Evolutionary conservation across 1,140 invertebrate genomes (phyloP).

Genomic region (Charaxes varanes): DNA sequence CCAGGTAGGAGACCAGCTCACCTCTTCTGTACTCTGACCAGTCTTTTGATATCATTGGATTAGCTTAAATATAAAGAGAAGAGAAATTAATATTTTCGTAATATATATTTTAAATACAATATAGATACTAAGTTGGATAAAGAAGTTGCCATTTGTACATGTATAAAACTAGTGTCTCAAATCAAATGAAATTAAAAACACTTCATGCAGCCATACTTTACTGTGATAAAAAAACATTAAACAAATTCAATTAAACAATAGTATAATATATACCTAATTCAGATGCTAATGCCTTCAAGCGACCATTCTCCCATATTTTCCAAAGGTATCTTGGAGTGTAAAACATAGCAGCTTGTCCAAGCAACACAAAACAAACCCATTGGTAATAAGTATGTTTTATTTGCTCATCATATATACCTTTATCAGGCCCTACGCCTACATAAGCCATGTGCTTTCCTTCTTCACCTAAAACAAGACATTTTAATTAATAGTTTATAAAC

Average conservation of each 20-base stretch:
- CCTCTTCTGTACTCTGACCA: constrained; percentile 73
- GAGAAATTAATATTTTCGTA: constrained; percentile 2
- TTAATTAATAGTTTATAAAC: not conserved
- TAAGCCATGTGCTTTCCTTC: constrained; percentile 51
- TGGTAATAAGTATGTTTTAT: constrained; percentile 90
- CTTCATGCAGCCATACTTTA: no score
- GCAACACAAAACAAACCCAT: constrained; percentile 89
- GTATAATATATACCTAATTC: constrained; percentile 46
- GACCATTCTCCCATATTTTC: constrained; percentile 84
- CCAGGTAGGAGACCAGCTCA: constrained; percentile 73
- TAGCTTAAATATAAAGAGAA: constrained; percentile 39
- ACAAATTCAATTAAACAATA: no score
- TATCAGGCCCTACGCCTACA: constrained; percentile 47
- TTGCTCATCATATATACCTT: constrained; percentile 69
- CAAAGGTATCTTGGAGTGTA: constrained; percentile 84
- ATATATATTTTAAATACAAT: not conserved
- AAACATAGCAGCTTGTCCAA: constrained; percentile 86
- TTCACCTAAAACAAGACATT: constrained; percentile 24
- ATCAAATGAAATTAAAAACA: no score
- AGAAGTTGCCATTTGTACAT: no score
- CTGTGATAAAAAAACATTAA: no score
- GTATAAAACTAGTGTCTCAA: no score
- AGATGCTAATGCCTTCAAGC: constrained; percentile 50
- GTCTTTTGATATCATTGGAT: constrained; percentile 71
- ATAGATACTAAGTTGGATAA: no score